Evolutionary conservation across 2,113 vertebrate genomes (phyloP).

Genomic region (Willisornis vidua): DNA sequence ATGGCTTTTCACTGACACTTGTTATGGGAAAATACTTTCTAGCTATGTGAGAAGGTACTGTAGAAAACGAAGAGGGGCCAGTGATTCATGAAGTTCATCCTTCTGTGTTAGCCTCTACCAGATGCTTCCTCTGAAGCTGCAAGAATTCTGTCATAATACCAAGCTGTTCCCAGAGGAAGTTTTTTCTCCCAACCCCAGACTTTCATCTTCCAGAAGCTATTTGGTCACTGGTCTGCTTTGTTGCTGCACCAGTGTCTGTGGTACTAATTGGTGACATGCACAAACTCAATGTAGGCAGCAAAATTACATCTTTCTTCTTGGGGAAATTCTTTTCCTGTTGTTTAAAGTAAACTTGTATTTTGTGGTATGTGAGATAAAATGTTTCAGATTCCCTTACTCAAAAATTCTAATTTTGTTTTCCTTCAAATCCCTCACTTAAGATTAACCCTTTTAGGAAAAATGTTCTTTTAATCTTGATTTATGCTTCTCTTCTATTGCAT

Average conservation of each 20-base stretch:
- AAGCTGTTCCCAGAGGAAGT: neutral
- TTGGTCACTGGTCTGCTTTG: neutral
- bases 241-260: neutral
- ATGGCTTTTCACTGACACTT: neutral
- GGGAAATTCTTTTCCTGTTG: neutral
- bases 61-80: neutral
- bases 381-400: neutral
- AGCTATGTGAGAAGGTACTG: neutral
- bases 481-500: neutral
- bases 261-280: neutral
- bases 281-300: neutral
- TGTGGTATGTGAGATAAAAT: neutral
- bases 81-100: neutral
- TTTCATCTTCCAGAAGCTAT: conserved; percentile 1
- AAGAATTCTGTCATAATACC: neutral
- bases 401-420: neutral
- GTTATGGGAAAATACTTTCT: neutral
- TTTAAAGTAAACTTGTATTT: neutral
- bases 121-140: neutral
- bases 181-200: neutral
- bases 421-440: neutral
- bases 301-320: neutral
- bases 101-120: neutral
- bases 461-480: neutral
- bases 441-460: neutral